Base-by-base conservation (phyloP, 2,113 vertebrate species). In the Scopus umbretta region DNA sequence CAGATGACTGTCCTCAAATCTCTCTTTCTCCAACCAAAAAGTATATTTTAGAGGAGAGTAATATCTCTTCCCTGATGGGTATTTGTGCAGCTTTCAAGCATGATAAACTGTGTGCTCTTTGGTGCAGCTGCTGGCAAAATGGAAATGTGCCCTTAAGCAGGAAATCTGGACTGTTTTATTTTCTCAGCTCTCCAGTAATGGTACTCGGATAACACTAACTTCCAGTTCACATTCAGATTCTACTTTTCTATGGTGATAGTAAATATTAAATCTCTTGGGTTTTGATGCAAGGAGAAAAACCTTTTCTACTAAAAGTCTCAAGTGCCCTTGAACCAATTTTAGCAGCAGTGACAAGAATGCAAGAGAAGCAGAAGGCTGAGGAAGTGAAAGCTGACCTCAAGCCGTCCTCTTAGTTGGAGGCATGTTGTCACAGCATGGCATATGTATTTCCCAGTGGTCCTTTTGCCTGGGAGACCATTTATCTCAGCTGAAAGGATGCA, bases 311-410 rank as follows among this genome's bases (percentile, higher is more conserved):
- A 18, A 19, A 96, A 88, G 76, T 84, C 80, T 88, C 68, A 90
- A 95, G 82, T 96, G 92, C 72, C 89, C 95, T 95, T 97, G 89
- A 88, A 80, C n/a, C 72, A 90, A 45, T 91, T 97, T 91, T 86
- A 90, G 84, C 73, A 92, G 71, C 32, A 3, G 59, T 65, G 85
- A 71, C 42, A 72, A 86, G 95, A 56, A 91, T 92, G 87, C 80
- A 53, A 56, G 71, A 94, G 90, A 72, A 93, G 68, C 92, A 95
- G 83, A 89, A 86, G 55, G 93, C 86, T 95, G 92, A 95, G 91
- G 90, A 91, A 67, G 83, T 34, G 56, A 90, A 88, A 93, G 67
- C 80, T 93, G 88, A 95, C 85, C 95, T 92, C 66, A 55, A 92
- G 91, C 86, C 23, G 7, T 94, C 82, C 63, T 72, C 84, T 75